A percentile compares a stretch with the other conserved stretches of the same genome.
phyloP scores from a whole-genome alignment of 1,140 invertebrate genomes.

The Drosophila gunungcola region DNA sequence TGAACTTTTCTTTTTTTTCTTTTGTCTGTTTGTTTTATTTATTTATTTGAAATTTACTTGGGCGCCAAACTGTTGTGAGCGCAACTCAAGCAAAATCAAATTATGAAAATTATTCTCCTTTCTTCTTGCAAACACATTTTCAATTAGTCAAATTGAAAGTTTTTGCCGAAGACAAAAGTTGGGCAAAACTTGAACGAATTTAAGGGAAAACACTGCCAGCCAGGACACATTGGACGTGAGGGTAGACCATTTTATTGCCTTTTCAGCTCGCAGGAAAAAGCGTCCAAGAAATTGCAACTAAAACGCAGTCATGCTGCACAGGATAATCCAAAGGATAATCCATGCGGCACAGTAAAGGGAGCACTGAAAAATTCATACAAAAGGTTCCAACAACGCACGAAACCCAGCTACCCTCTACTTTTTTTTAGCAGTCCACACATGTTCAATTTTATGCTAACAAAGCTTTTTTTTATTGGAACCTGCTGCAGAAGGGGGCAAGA shows the following conservation, averaged over 20 bases:
- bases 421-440: slow-evolving; percentile 41
- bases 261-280: slow-evolving; percentile 32
- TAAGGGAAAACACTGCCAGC: slow-evolving; percentile 29
- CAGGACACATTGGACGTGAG: slow-evolving; percentile 39
- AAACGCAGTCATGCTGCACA: slow-evolving; percentile 75
- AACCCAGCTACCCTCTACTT: not conserved
- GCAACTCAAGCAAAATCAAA: slow-evolving; percentile 57
- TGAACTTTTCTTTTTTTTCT: slow-evolving; percentile 22
- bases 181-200: slow-evolving; percentile 32
- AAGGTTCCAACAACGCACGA: slow-evolving; percentile 42
- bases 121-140: slow-evolving; percentile 55
- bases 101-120: slow-evolving; percentile 73
- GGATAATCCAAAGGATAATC: slow-evolving; percentile 76
- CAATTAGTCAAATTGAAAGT: slow-evolving; percentile 73
- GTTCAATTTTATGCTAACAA: slow-evolving; percentile 77
- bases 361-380: slow-evolving; percentile 30
- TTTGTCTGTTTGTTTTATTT: slow-evolving; percentile 29
- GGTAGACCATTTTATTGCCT: slow-evolving; percentile 41
- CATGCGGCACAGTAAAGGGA: slow-evolving; percentile 14
- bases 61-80: slow-evolving; percentile 44
- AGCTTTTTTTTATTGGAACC: slow-evolving; percentile 60
- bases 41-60: slow-evolving; percentile 39
- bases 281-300: slow-evolving; percentile 67
- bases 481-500: slow-evolving; percentile 9
- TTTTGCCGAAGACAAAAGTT: slow-evolving; percentile 41